These are phyloP conservation scores for Petrocephalus schoutedeni DNA, from an alignment of 2,797 vertebrate genomes.

Conservation along the genomic window DNA sequence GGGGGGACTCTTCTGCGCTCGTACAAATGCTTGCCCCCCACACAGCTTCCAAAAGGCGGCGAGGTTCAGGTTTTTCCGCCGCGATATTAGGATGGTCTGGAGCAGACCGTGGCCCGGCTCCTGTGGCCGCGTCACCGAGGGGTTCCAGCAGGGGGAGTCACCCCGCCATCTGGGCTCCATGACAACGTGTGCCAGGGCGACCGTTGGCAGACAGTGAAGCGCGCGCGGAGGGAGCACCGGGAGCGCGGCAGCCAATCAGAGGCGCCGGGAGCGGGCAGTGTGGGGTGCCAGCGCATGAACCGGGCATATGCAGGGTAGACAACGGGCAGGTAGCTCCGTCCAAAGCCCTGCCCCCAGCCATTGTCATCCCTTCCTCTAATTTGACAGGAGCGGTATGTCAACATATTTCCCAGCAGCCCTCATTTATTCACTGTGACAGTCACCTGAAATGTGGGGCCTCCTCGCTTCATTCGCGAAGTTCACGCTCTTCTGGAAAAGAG, in stretches of 20 bases:
- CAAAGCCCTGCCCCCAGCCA: constrained; percentile 14
- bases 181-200: constrained; percentile 47
- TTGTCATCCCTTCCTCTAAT: constrained; percentile 39
- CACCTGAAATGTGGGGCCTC: constrained; percentile 18
- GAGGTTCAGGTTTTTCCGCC: neutral
- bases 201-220: constrained; percentile 54
- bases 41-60: no score
- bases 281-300: constrained; percentile 10
- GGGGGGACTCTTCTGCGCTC: neutral
- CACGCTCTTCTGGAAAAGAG: neutral
- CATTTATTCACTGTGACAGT: constrained; percentile 31
- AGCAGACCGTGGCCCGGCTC: neutral
- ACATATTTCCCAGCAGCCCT: constrained; percentile 22
- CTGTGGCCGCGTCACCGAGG: neutral
- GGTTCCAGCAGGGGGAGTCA: constrained; percentile 39
- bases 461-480: constrained; percentile 27
- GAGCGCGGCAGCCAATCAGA: neutral
- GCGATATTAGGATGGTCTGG: neutral
- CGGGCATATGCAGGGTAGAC: constrained; percentile 20
- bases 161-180: constrained; percentile 50
- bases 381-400: constrained; percentile 33
- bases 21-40: neutral
- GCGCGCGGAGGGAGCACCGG: constrained; percentile 32
- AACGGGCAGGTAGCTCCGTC: neutral
- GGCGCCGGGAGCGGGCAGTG: constrained; percentile 20